Evolutionary conservation across 2,113 vertebrate genomes (phyloP), one percentile per base, ranked within the genome.

Genomic region (Lamprologus callipterus): DNA sequence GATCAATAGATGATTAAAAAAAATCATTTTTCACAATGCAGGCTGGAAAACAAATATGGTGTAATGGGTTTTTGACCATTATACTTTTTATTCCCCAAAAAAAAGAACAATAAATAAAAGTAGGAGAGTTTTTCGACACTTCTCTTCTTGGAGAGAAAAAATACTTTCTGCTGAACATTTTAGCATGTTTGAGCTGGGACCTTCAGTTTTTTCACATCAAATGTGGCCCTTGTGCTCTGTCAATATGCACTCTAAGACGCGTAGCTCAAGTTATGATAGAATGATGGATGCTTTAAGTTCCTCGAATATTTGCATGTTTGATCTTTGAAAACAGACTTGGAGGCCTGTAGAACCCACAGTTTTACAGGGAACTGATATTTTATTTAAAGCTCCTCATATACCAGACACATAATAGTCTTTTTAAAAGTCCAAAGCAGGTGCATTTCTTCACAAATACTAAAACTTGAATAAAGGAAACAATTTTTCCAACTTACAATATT

Each of bases 1-100:
- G 10, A 21, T 65, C 33, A 37, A 65, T 13, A 37, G 11, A 65
- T 37, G 1, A 12, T 60, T 2, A 0, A 0, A 21, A 65, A 35
- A 21, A 37, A 0, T 8, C 1, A 37, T n/a, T 65, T 65, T 65
- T 65, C 0, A 21, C 19, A 35, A 37, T 65, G 33, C 33, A 65
- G 33, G 33, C 60, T 65, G 60, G 33, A 65, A 65, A 37, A 37
- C 10, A 35, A 37, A 37, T 21, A 8, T 8, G 10, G 11, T 37
- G 19, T 37, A 65, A 65, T 37, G 33, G 19, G 33, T 37, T 21
- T 37, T 33, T 37, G 60, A 37, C 4, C 33, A 65, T 65, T 37
- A 21, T 4, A 2, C 33, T 37, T 21, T 65, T 37, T 65, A 65
- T 65, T 65, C 17, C 6, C 5, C 0, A 3, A 8, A 3, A 63